Evolutionary conservation across 2,888 invertebrate species (phyloP), one percentile per base, ranked within the genome.

Genomic region (Diaprepes abbreviatus): DNA sequence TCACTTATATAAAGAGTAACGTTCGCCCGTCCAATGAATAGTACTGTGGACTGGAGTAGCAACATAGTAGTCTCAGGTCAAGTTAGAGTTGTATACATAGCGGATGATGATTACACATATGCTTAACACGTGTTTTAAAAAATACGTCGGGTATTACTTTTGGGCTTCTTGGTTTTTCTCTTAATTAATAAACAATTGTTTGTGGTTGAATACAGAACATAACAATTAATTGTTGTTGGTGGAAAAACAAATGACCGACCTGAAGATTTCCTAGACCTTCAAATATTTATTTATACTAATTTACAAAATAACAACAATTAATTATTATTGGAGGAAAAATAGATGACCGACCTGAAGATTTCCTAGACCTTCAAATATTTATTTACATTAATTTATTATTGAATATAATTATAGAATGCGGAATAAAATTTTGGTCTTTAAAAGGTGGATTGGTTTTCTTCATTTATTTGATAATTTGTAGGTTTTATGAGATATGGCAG

Each of bases 61-160:
- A 38, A 12, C 16, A 17, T 43, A 28, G 40, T 54, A 63, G 55
- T 24, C 55, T 19, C 45, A 24, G 64, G 64, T 54, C 55, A 33
- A 38, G 55, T 55, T 54, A 55, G 4, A n/a, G 35, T 14, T 64
- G 31, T 48, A 64, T 52, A 55, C 64, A 55, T 64, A 43, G 64
- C 55, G 43, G 64, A 64, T 54, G 63, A 52, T 52, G 36, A 54
- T 36, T 57, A 63, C 64, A 64, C 65, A 66, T 73, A 75, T 73
- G 72, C 67, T 71, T 70, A 68, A 70, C 77, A 74, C 77, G 77
- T 77, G 74, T 73, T 70, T 58, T 6, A 35, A 55, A 71, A 66
- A 59, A 71, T 65, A 71, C 70, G 70, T 67, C 71, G 48, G 62
- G 66, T 67, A 70, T 66, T 71, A 68, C 69, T 55, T 60, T 31